Base-by-base conservation (phyloP, 2,113 vertebrate species). In the Oryzias melastigma region DNA sequence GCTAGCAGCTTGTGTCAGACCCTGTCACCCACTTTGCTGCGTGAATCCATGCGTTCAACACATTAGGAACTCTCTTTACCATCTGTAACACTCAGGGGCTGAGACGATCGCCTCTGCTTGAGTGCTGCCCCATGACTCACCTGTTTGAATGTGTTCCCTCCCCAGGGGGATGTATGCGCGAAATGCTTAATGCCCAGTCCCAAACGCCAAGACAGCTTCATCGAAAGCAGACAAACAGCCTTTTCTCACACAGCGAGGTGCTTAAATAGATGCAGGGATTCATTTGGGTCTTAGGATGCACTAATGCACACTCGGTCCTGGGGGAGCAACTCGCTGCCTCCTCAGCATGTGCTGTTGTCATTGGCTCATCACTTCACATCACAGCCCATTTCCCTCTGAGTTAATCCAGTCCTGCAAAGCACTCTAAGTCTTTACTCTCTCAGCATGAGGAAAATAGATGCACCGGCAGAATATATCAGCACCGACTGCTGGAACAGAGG, bases 301-400 rank as follows among this genome's bases (percentile, higher is more conserved):
- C 65, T 73, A 77, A 75, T 77, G 61, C 76, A 69, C 70, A 68
- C 46, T 52, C 63, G 49, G 65, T 82, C 81, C 69, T 69, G 0
- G 42, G 70, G 77, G 85, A 78, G 57, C 55, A 40, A 55, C 71
- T 41, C 4, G 40, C 52, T 72, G 82, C 78, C 74, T 80, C 65
- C 77, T 82, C 78, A 69, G 78, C 24, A 15, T 35, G 14, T 18
- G 64, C 60, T 61, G 55, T 68, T 75, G 66, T 79, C 73, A 41
- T 57, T 64, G 81, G 73, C 73, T 86, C 83, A 75, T 88, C 83
- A 71, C 77, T 54, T 78, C 79, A 68, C 62, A 85, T 87, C 83
- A 80, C 71, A 78, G 75, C 71, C 80, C 83, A 87, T 87, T 87
- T 84, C 64, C 80, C 58, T 81, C 83, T 81, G 71, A 15, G 65